phyloP scores from a whole-genome alignment of 2,888 invertebrate species.

The Aspidapion aeneum region DNA sequence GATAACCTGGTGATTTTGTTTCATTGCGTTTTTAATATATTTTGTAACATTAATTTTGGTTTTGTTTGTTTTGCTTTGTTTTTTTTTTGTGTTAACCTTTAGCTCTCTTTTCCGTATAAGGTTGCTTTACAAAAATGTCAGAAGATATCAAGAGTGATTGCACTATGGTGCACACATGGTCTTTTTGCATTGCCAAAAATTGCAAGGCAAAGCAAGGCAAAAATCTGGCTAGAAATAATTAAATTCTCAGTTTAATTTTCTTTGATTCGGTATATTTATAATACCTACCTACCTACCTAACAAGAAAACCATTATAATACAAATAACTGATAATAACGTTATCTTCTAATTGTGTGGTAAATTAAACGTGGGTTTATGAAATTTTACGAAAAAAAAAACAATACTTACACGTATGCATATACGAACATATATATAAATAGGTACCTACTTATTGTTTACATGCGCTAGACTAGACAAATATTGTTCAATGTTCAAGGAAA shows the following conservation, averaged over 20 bases:
- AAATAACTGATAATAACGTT: background rate
- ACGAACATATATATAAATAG: no score
- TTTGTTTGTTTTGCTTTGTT: background rate
- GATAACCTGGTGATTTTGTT: background rate
- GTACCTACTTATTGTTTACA: background rate
- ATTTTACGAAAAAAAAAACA: background rate
- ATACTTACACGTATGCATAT: no score
- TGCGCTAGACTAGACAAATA: background rate
- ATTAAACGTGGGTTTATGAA: background rate
- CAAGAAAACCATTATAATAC: background rate
- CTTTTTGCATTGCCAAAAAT: no score
- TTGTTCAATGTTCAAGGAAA: background rate
- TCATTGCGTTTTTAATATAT: background rate
- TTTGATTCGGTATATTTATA: no score
- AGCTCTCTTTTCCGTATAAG: no score
- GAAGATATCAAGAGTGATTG: no score
- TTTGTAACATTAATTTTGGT: background rate
- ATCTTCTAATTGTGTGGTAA: background rate
- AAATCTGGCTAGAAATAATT: no score
- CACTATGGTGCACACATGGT: no score
- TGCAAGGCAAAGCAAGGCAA: no score
- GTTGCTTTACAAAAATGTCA: no score
- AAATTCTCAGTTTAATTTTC: no score
- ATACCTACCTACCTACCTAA: no score
- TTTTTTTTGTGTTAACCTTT: constrained; percentile 10